Conservation (phyloP, 1,140 invertebrate species). For the Oppia nitens region DNA sequence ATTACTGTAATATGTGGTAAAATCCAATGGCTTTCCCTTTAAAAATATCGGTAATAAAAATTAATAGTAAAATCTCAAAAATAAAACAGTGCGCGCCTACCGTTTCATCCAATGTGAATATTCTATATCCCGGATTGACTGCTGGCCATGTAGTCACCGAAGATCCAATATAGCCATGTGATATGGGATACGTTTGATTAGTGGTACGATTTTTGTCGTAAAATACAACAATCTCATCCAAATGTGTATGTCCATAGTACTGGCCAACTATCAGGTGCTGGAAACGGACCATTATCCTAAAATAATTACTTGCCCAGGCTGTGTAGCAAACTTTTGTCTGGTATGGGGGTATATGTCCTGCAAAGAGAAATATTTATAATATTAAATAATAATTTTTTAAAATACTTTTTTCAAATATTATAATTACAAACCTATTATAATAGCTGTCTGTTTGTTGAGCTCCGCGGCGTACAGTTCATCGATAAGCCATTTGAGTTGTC, state of each 20-base stretch:
- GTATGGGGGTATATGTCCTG: conserved; percentile 13
- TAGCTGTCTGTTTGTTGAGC: neutral
- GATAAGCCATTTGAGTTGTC: conserved; percentile 14
- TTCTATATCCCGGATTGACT: conserved; percentile 12
- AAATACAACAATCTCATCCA: conserved; percentile 12
- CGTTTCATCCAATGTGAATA: conserved; percentile 4
- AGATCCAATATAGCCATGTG: conserved; percentile 9
- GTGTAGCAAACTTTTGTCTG: neutral
- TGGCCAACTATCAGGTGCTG: neutral
- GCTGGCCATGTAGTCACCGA: conserved; percentile 9
- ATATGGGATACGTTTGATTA: neutral
- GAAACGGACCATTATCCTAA: conserved; percentile 14
- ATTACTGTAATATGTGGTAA: neutral
- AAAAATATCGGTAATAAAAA: too few relatives aligned
- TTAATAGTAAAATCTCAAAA: too few relatives aligned
- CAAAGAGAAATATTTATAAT: neutral
- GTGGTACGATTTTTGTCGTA: conserved; percentile 1
- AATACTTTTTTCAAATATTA: neutral
- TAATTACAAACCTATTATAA: conserved; percentile 15
- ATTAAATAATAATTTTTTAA: neutral
- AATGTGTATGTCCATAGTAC: conserved; percentile 14
- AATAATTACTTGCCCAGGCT: conserved; percentile 15
- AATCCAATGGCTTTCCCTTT: neutral
- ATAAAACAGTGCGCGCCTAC: neutral
- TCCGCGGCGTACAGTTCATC: conserved; percentile 11